Evolutionary conservation across 2,888 invertebrate genomes (phyloP), one percentile per base, ranked within the genome.

Genomic region (Osmoderma eremita): DNA sequence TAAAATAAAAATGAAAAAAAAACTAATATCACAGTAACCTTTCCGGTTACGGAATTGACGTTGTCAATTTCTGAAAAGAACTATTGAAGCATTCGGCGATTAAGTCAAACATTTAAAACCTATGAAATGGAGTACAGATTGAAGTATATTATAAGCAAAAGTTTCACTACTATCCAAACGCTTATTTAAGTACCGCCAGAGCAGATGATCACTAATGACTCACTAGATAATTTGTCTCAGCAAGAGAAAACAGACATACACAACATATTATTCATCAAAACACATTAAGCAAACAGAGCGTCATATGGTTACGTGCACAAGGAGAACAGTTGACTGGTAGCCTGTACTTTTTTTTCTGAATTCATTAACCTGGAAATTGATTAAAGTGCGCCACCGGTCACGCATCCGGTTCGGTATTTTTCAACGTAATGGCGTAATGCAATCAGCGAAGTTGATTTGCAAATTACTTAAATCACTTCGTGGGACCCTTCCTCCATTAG

Each of bases 401-500:
- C 77, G 77, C 74, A 73, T 73, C 72, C 71, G 71, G 67, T 70
- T 70, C 69, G 62, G 69, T 67, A 69, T 53, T 71, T 69, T 71
- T 74, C 72, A 65, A 58, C 58, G 50, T 63, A 71, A 72, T 71
- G 71, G 70, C 61, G 61, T 50, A 70, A 72, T 66, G 69, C 67
- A 76, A 77, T 76, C 77, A 76, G 76, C 76, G 73, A 73, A 75
- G 73, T 77, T 77, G 78, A 78, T 78, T 78, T 78, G 77, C 77
- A 78, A 78, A 78, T 78, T 74, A 77, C 75, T 76, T 71, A 72
- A 72, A 69, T 68, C 70, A 66, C 58, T n/a, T 10, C 38, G 38
- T 38, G 53, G 64, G 68, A 45, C 61, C 67, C 65, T 63, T 63
- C 64, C 65, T 71, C 72, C 71, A 75, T 76, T 77, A 76, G 73